phyloP scores from a whole-genome alignment of 1,140 invertebrate genomes.

The Kradibia gibbosae region DNA sequence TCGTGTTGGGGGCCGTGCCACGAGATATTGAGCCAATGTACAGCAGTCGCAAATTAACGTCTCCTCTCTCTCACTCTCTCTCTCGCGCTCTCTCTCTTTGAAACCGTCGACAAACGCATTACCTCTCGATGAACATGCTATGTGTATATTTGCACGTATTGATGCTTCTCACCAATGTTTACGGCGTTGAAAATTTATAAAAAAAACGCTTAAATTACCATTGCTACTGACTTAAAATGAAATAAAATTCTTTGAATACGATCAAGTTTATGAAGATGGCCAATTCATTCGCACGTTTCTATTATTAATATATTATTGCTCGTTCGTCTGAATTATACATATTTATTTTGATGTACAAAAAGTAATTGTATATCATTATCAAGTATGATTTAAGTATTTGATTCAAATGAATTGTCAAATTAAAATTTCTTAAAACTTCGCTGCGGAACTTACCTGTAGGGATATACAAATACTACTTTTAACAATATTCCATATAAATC shows the following conservation, averaged over 20 bases:
- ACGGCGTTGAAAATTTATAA: not conserved
- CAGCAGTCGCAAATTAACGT: constrained; percentile 43
- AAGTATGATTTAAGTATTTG: too few species aligned
- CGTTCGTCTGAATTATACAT: not conserved
- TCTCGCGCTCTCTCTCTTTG: not conserved
- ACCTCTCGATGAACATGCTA: constrained; percentile 8
- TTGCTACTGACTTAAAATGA: not conserved
- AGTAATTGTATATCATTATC: not conserved
- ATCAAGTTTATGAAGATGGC: not conserved
- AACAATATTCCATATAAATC: too few species aligned
- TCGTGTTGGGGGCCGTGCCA: constrained; percentile 20
- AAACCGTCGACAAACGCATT: constrained; percentile 44
- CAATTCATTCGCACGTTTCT: not conserved
- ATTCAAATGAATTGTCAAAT: too few species aligned
- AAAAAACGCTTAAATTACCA: not conserved
- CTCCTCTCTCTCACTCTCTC: constrained; percentile 14
- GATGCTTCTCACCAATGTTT: not conserved
- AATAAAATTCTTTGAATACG: not conserved
- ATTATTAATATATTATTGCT: not conserved
- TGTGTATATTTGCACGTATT: not conserved
- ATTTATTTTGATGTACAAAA: too few species aligned
- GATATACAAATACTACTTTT: too few species aligned
- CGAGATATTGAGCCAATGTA: constrained; percentile 41
- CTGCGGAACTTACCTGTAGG: too few species aligned
- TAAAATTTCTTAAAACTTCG: not conserved